Conservation (phyloP, 2,888 invertebrate genomes). For the Thecophora atra region DNA sequence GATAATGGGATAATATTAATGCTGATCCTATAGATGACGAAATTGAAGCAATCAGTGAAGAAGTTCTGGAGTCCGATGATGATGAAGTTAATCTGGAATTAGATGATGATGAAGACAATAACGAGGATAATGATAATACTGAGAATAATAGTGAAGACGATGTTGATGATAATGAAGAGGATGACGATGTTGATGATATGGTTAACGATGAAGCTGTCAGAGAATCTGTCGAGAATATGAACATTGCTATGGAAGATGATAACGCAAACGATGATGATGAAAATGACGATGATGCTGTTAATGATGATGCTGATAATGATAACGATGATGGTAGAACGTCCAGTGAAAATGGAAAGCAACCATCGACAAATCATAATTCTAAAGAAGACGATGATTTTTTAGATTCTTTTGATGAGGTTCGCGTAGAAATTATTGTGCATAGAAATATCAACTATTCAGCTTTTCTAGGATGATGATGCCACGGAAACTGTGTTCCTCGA, state of each 20-base stretch:
- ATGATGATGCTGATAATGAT: conserved; percentile 49
- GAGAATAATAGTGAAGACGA: conserved; percentile 54
- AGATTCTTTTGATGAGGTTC: conserved; percentile 68
- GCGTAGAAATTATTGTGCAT: background rate
- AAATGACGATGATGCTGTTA: conserved; percentile 49
- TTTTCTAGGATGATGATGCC: conserved; percentile 52
- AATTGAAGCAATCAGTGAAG: conserved; percentile 37
- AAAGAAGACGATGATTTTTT: conserved; percentile 56
- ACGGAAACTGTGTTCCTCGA: conserved; percentile 62
- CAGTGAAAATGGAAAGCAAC: conserved; percentile 43
- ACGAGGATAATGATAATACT: conserved; percentile 55
- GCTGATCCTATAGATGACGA: background rate
- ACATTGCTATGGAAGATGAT: conserved; percentile 54
- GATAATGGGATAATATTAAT: conserved; percentile 42
- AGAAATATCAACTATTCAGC: background rate
- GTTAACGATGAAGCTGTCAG: conserved; percentile 49
- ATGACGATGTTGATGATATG: conserved; percentile 55
- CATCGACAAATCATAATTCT: conserved; percentile 43
- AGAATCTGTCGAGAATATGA: conserved; percentile 56
- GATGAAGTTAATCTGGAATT: conserved; percentile 54
- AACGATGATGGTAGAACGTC: conserved; percentile 49
- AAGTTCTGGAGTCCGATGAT: conserved; percentile 60
- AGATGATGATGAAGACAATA: conserved; percentile 66
- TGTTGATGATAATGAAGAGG: conserved; percentile 54
- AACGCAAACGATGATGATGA: conserved; percentile 48